These are phyloP conservation scores for Adrianichthys oophorus DNA, from an alignment of 2,797 vertebrate species.

Conservation along the genomic window DNA sequence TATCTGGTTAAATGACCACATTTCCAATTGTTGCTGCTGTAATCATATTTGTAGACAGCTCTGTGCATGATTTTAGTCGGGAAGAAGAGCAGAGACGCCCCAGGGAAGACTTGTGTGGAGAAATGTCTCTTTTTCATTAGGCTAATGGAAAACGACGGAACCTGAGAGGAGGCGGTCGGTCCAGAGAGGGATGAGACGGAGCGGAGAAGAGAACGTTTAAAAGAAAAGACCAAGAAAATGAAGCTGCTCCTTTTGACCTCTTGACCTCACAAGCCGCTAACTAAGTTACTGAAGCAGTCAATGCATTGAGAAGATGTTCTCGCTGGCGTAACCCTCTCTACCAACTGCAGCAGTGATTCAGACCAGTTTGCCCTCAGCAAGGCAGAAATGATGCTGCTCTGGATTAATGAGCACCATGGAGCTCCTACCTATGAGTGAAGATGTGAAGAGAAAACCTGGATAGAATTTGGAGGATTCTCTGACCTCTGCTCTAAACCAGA, in stretches of 20 bases:
- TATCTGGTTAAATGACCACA: slow-evolving; percentile 52
- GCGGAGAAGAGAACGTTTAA: background rate
- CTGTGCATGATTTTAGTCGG: too few relatives aligned
- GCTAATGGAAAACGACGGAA: slow-evolving; percentile 61
- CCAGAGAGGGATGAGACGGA: slow-evolving; percentile 16
- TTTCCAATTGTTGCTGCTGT: slow-evolving; percentile 48
- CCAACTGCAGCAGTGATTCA: too few relatives aligned
- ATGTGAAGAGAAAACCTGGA: slow-evolving; percentile 4
- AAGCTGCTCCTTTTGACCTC: slow-evolving; percentile 15
- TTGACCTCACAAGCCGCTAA: slow-evolving; percentile 61
- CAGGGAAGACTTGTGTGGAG: slow-evolving; percentile 47
- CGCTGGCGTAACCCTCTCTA: too few relatives aligned
- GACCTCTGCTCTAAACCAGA: slow-evolving; percentile 10
- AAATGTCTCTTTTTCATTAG: slow-evolving; percentile 68
- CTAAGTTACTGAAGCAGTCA: slow-evolving; percentile 75
- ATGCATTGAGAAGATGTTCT: slow-evolving; percentile 28
- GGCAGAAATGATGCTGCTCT: too few relatives aligned
- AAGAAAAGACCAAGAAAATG: slow-evolving; percentile 18
- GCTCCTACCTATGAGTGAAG: slow-evolving; percentile 7
- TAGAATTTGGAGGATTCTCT: too few relatives aligned
- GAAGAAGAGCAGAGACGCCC: slow-evolving; percentile 29
- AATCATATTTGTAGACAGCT: slow-evolving; percentile 53
- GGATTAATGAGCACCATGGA: slow-evolving; percentile 11
- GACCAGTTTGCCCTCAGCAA: too few relatives aligned
- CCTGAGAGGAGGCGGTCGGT: slow-evolving; percentile 40